A percentile compares a stretch with the other conserved stretches of the same genome.
These are phyloP conservation scores for Thomomys bottae DNA, from an alignment of 2,113 vertebrate genomes.

Conservation along the genomic window DNA sequence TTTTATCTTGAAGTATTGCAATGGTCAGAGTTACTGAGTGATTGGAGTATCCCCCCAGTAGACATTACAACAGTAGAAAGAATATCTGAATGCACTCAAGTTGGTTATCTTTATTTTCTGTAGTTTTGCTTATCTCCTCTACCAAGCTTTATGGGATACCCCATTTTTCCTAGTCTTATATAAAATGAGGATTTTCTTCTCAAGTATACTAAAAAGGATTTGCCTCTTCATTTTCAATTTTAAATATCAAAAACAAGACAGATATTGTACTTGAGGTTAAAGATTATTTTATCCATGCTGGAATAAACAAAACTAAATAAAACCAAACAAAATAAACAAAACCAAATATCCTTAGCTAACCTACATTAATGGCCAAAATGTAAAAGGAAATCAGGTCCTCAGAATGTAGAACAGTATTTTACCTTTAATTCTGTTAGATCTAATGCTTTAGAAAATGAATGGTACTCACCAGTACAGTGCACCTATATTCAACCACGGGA, in stretches of 20 bases:
- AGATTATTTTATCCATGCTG: not conserved
- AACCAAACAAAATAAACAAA: not conserved
- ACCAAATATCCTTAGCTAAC: not conserved
- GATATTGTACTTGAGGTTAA: not conserved
- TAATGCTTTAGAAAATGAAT: conserved; percentile 4
- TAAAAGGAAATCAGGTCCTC: not conserved
- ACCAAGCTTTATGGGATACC: not conserved
- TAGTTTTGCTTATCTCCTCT: not conserved
- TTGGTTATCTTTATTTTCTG: not conserved
- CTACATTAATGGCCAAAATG: not conserved
- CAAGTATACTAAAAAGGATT: not conserved
- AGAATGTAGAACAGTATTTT: not conserved
- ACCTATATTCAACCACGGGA: no score
- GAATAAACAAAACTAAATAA: not conserved
- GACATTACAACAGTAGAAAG: not conserved
- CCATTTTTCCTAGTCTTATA: not conserved
- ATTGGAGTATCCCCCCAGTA: not conserved
- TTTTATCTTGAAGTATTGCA: not conserved
- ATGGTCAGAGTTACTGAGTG: not conserved
- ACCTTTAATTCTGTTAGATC: not conserved
- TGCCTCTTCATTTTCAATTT: not conserved
- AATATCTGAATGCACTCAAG: not conserved
- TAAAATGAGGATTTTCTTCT: conserved; percentile 8
- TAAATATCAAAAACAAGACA: not conserved
- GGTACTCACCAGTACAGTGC: not conserved